Conservation (phyloP, 1,140 invertebrate genomes). For the Aphelinus certus region DNA sequence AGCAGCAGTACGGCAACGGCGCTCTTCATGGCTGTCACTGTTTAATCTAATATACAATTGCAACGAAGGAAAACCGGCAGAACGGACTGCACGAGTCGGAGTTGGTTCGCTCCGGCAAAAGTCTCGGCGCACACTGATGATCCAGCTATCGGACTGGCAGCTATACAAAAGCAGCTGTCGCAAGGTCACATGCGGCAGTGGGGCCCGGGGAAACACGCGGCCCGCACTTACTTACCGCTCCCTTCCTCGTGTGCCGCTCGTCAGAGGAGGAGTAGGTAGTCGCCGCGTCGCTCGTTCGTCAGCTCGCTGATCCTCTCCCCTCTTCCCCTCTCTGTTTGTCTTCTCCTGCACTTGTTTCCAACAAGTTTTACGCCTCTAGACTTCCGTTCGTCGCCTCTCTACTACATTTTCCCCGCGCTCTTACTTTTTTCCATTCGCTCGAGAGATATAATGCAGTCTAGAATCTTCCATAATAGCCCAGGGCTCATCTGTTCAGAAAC, state of each 20-base stretch:
- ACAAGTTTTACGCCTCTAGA: too few species aligned
- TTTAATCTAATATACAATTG: neutral
- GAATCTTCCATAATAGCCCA: too few species aligned
- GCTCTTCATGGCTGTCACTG: conserved; percentile 36
- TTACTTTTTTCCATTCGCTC: too few species aligned
- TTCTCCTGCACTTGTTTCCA: neutral
- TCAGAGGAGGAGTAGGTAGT: neutral
- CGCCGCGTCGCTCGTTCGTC: conserved; percentile 11
- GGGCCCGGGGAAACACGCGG: conserved; percentile 19
- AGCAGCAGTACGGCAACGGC: conserved; percentile 43
- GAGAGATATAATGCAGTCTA: too few species aligned
- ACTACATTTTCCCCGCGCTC: neutral
- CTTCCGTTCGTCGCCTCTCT: neutral
- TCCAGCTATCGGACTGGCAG: conserved; percentile 38
- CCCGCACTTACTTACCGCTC: too few species aligned
- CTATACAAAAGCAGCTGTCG: conserved; percentile 39
- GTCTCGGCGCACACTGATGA: conserved; percentile 46
- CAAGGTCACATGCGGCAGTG: conserved; percentile 45
- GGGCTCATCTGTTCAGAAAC: too few species aligned
- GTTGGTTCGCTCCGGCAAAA: conserved; percentile 37
- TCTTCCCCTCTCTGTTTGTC: conserved; percentile 7
- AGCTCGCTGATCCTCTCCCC: neutral
- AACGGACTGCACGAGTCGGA: neutral
- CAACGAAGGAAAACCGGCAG: neutral
- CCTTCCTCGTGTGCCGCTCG: neutral